Percentiles rank a stretch among this genome's conserved stretches.
These are phyloP conservation scores for Panurus biarmicus DNA, from an alignment of 2,113 vertebrate genomes.

Conservation along the genomic window DNA sequence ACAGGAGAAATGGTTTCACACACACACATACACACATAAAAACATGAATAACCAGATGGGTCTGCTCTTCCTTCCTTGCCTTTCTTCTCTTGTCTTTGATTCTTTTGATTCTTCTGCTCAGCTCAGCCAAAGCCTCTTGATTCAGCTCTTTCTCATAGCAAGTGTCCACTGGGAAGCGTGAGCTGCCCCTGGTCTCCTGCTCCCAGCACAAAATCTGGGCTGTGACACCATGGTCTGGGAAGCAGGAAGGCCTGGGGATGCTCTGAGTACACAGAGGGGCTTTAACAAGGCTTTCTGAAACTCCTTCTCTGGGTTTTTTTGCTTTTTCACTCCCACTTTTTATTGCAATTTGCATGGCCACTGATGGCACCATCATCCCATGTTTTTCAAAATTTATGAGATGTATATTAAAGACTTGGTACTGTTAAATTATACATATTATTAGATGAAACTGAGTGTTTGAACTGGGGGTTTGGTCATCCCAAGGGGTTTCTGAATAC, in stretches of 20 bases:
- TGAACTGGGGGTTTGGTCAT: not conserved
- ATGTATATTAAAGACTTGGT: not conserved
- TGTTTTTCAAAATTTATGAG: not conserved
- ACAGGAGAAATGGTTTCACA: not conserved
- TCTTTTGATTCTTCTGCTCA: not conserved
- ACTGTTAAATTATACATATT: not conserved
- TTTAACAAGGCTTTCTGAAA: not conserved
- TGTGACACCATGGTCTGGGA: fast-evolving
- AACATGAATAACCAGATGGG: not conserved
- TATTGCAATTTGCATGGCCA: not conserved
- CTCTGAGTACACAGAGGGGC: not conserved
- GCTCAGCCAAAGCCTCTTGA: not conserved
- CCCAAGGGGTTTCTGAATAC: not conserved
- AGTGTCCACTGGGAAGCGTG: not conserved
- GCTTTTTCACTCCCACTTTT: fast-evolving
- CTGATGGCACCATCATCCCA: not conserved
- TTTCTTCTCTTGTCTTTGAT: not conserved
- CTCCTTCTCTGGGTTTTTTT: not conserved
- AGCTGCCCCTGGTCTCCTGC: not conserved
- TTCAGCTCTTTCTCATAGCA: not conserved
- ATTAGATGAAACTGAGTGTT: not conserved
- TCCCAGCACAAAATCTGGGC: not conserved
- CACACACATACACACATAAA: not conserved
- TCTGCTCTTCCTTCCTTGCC: not conserved
- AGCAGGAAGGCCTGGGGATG: not conserved